Percentiles rank a stretch among this genome's conserved stretches.
Conservation (phyloP, 2,797 vertebrate genomes). For the Phoebastria nigripes region DNA sequence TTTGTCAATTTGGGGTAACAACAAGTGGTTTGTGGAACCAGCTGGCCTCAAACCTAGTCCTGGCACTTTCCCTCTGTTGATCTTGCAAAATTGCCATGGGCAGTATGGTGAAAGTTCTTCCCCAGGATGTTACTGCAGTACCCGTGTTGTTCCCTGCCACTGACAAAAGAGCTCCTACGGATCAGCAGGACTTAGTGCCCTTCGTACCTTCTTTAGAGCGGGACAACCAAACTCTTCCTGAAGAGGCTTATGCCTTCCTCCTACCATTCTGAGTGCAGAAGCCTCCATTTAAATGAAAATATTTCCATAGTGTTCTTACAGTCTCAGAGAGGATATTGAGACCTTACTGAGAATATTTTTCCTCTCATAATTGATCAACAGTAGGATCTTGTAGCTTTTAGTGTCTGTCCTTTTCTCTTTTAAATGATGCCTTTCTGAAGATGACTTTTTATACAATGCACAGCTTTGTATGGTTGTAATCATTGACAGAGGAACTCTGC, state of each 20-base stretch:
- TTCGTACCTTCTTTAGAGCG: neutral
- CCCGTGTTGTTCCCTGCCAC: neutral
- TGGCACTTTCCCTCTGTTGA: neutral
- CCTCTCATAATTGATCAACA: neutral
- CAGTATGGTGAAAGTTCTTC: neutral
- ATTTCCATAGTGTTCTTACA: neutral
- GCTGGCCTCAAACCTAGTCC: neutral
- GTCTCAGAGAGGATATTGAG: neutral
- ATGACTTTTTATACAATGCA: neutral
- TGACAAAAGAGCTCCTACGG: neutral
- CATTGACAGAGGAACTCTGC: neutral
- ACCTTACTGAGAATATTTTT: neutral
- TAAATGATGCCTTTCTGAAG: neutral
- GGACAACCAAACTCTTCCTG: neutral
- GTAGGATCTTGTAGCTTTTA: neutral
- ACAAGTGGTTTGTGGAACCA: neutral
- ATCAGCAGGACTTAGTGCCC: neutral
- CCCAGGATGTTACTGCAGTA: neutral
- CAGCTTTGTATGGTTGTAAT: neutral
- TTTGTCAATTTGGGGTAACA: neutral
- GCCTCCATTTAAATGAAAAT: neutral
- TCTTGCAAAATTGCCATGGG: neutral
- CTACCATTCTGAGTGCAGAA: neutral
- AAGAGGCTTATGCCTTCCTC: neutral
- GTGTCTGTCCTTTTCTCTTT: neutral